Percentiles rank a stretch among this genome's conserved stretches.
These are phyloP conservation scores for Xenopus laevis DNA, from an alignment of 2,113 vertebrate genomes.

Conservation along the genomic window DNA sequence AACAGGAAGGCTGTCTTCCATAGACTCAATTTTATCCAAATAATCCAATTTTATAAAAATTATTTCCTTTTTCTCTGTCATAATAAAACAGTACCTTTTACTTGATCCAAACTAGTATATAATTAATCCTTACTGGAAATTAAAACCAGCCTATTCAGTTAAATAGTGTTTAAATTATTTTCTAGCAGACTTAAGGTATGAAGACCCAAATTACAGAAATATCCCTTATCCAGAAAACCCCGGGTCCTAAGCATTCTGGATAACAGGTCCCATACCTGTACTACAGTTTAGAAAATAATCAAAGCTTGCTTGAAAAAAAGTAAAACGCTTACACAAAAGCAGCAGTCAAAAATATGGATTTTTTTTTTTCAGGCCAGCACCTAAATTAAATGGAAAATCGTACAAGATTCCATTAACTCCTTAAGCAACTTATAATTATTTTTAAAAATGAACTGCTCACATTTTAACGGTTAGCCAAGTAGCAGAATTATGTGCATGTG, in stretches of 20 bases:
- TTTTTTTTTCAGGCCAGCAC: neutral
- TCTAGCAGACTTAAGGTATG: too few species aligned
- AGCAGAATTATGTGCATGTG: neutral
- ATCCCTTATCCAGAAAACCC: too few species aligned
- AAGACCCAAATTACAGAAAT: too few species aligned
- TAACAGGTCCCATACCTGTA: neutral
- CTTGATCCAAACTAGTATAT: too few species aligned
- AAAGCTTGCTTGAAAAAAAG: neutral
- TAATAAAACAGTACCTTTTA: too few species aligned
- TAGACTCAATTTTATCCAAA: too few species aligned
- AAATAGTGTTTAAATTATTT: too few species aligned
- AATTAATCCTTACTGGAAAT: too few species aligned
- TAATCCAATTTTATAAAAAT: too few species aligned
- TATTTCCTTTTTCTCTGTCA: too few species aligned
- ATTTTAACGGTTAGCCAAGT: neutral
- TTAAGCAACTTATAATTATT: neutral
- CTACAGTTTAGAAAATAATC: neutral
- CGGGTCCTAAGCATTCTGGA: neutral
- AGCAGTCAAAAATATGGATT: neutral
- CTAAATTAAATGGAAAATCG: neutral
- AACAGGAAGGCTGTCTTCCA: too few species aligned
- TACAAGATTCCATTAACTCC: neutral
- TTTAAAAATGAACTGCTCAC: constrained; percentile 2
- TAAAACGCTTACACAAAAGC: neutral
- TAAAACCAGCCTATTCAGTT: too few species aligned